Conservation (phyloP, 30 jellyfish, hydroid and myxozoan genomes). For the Hydractinia echinata region DNA sequence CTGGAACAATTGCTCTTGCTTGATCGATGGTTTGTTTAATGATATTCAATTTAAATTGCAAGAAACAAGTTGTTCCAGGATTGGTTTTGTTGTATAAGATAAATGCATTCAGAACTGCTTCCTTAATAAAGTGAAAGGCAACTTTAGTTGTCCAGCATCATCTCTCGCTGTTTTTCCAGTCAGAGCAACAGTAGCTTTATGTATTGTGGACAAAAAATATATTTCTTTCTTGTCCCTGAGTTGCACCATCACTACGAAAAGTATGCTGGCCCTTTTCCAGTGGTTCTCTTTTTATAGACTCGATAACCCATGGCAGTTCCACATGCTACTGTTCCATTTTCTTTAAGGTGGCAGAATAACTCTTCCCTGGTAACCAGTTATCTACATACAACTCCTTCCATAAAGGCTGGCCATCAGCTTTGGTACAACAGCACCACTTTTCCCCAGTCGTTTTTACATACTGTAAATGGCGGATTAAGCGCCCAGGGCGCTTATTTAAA, state of each 20-base stretch:
- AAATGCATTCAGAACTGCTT: conserved; percentile 23
- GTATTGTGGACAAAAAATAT: conserved; percentile 15
- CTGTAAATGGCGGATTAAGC: too few species aligned
- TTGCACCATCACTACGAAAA: conserved; percentile 1
- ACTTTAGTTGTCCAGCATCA: conserved; percentile 11
- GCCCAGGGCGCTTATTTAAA: too few species aligned
- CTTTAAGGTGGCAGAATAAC: conserved; percentile 5
- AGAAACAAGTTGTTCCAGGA: background rate
- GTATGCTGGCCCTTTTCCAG: too few species aligned
- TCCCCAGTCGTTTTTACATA: conserved; percentile 3
- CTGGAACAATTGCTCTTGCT: conserved; percentile 12
- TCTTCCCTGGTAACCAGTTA: conserved; percentile 18
- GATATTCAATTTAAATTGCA: conserved; percentile 12
- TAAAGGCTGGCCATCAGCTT: conserved; percentile 11
- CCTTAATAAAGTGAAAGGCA: conserved; percentile 4
- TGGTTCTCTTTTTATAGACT: conserved; percentile 5
- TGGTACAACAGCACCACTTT: conserved; percentile 30
- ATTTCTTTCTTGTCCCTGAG: conserved; percentile 18
- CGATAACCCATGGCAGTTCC: conserved; percentile 18
- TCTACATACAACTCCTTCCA: conserved; percentile 18
- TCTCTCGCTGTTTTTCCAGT: conserved; percentile 3
- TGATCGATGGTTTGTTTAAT: conserved; percentile 10
- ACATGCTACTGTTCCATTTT: conserved; percentile 25
- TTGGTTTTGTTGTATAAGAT: conserved; percentile 9
- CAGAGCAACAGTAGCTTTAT: conserved; percentile 8